phyloP scores from a whole-genome alignment of 1,140 invertebrate species.

The Nasonia giraulti region DNA sequence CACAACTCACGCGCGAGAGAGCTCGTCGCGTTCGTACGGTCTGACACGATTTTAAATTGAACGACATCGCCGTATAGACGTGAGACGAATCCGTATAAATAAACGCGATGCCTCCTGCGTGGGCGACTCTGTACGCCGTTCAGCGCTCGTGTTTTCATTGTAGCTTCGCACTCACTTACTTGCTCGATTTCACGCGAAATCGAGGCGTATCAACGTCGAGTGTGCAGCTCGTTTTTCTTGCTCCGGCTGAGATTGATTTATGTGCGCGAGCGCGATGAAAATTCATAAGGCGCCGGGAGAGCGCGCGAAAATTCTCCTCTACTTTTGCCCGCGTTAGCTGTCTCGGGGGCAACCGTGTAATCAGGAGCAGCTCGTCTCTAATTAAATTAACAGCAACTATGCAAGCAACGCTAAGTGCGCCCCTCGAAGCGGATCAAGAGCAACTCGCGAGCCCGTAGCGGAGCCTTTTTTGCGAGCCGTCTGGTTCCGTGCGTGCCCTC shows the following conservation, averaged over 20 bases:
- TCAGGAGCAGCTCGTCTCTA: slow-evolving; percentile 38
- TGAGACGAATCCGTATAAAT: slow-evolving; percentile 48
- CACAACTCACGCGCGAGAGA: slow-evolving; percentile 48
- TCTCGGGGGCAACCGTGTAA: slow-evolving; percentile 26
- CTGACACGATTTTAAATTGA: slow-evolving; percentile 62
- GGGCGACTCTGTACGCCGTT: background rate
- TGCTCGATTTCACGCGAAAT: background rate
- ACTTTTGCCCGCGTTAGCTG: background rate
- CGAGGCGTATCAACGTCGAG: too few species aligned
- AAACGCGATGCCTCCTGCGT: slow-evolving; percentile 24
- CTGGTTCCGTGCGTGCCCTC: background rate
- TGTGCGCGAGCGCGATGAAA: background rate
- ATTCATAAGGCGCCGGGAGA: background rate
- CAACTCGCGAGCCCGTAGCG: background rate
- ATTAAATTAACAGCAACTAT: slow-evolving; percentile 43
- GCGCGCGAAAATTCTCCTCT: background rate
- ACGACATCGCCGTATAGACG: slow-evolving; percentile 50
- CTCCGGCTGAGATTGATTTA: background rate
- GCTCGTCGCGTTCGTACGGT: slow-evolving; percentile 49
- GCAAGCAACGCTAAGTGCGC: slow-evolving; percentile 32
- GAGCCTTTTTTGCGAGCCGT: slow-evolving; percentile 22
- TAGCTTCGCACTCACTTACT: background rate
- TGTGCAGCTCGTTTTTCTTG: background rate
- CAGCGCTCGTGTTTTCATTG: background rate
- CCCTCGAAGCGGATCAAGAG: background rate